Conservation (phyloP, 2,797 vertebrate species). For the Sternarchorhynchus goeldii region DNA sequence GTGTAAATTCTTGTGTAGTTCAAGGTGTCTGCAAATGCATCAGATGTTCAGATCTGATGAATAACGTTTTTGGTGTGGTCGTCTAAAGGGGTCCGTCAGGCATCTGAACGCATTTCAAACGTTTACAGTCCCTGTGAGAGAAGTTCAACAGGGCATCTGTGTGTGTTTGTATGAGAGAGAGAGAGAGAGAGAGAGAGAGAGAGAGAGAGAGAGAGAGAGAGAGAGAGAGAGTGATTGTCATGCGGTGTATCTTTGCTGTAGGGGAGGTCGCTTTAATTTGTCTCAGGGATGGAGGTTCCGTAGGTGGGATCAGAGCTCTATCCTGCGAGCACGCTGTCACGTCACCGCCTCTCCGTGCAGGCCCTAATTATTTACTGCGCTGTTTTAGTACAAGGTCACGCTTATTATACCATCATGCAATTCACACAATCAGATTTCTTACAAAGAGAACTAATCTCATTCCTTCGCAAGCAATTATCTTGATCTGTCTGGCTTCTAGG, state of each 20-base stretch:
- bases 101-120: no score
- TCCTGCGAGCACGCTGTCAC: conserved; percentile 42
- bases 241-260: conserved; percentile 30
- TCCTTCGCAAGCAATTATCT: conserved; percentile 79
- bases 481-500: conserved; percentile 66
- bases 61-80: neutral
- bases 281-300: conserved; percentile 24
- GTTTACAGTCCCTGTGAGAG: no score
- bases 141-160: neutral
- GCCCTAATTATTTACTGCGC: conserved; percentile 70
- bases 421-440: conserved; percentile 71
- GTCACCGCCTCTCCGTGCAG: conserved; percentile 49
- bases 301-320: conserved; percentile 40
- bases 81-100: no score
- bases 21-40: neutral
- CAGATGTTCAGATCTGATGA: conserved; percentile 4
- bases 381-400: conserved; percentile 69
- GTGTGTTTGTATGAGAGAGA: neutral
- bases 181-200: neutral
- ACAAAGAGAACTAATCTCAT: conserved; percentile 76
- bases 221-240: neutral
- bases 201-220: neutral
- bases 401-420: conserved; percentile 70
- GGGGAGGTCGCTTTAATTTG: conserved; percentile 36
- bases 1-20: neutral